A percentile compares a stretch with the other conserved stretches of the same genome.
Conservation (phyloP, 2,888 invertebrate species). For the Ametastegia equiseti region DNA sequence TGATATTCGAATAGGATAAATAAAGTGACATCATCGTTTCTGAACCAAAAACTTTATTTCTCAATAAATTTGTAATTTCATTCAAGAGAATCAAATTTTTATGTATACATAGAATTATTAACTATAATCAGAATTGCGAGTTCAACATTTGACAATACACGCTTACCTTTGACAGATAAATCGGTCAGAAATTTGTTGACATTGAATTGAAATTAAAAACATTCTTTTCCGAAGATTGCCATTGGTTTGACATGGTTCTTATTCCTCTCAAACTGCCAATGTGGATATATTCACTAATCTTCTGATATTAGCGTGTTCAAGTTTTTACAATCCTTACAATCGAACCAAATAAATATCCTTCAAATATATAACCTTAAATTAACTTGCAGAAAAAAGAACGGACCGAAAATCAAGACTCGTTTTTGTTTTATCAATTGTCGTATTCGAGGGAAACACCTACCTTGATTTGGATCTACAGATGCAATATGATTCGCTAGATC, state of each 20-base stretch:
- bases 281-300: background rate
- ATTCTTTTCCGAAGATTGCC: constrained; percentile 12
- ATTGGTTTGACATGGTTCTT: background rate
- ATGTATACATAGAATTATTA: background rate
- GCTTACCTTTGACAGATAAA: constrained; percentile 15
- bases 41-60: background rate
- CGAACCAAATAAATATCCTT: background rate
- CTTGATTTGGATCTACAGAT: too few species aligned
- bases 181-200: background rate
- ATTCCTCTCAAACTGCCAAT: background rate
- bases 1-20: background rate
- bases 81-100: background rate
- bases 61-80: background rate
- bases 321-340: background rate
- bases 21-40: background rate
- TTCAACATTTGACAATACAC: background rate
- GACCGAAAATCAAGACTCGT: background rate
- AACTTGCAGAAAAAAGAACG: background rate
- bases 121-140: background rate
- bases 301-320: background rate
- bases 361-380: background rate
- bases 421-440: too few species aligned
- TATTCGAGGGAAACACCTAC: too few species aligned
- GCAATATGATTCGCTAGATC: too few species aligned
- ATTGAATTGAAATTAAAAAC: background rate